Evolutionary conservation across 2,888 invertebrate species (phyloP), one percentile per base, ranked within the genome.

Genomic region (Trichogramma evanescens): DNA sequence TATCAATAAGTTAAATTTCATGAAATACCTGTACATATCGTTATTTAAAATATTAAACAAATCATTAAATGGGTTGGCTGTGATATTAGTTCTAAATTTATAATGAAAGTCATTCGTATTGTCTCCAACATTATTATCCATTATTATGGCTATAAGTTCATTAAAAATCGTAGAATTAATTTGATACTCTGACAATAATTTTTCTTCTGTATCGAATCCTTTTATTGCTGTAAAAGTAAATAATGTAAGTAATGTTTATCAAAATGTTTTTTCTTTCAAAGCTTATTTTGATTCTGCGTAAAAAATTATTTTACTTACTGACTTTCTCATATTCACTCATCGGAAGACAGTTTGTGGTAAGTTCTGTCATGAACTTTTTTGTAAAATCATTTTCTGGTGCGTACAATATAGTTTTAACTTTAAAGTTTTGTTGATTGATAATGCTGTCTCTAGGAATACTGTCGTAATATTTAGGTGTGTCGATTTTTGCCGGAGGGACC

Each of bases 311-410:
- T 49, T 8, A 81, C 82, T 81, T 10, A 84, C 78, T 49, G 65
- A 4, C 89, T 81, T 0, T 91, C 92, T 8, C 89, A 82, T 50
- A 93, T 76, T 26, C 84, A 78, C 4, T 88, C 88, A 79, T 89
- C 85, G 64, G 89, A 80, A 44, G 74, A 76, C 46, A 94, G 77
- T 70, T 88, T 87, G 73, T 92, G 86, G 59, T 82, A 76, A 0
- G 89, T 90, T 3, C 90, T 26, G 26, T 89, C 73, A 91, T 82
- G 72, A 86, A 86, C 61, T 83, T 84, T 71, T 91, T 88, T 55
- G 93, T 78, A 0, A 89, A 89, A 79, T 89, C 87, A 76, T 86
- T 87, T 80, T 95, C 94, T 0, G 77, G 77, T n/a, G 70, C 58
- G 56, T 69, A 77, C 54, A 68, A 72, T 69, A 73, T 50, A 39